Conservation (phyloP, 2,113 vertebrate species). For the Lampris incognitus region DNA sequence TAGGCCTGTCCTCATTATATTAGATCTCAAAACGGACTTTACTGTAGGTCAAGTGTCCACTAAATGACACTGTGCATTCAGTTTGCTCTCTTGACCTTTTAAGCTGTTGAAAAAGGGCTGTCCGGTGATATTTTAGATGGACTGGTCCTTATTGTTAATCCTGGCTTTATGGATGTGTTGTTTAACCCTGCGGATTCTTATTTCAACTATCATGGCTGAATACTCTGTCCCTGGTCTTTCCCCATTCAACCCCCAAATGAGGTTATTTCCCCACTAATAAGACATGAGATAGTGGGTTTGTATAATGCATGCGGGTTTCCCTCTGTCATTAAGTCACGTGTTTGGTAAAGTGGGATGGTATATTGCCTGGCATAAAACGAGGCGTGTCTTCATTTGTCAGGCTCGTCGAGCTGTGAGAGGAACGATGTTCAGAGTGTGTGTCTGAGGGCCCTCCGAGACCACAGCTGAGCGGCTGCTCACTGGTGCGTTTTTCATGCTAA, state of each 20-base stretch:
- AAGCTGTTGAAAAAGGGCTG: conserved; percentile 49
- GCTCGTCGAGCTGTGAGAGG: conserved; percentile 68
- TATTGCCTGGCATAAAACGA: conserved; percentile 69
- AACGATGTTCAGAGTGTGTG: conserved; percentile 73
- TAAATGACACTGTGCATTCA: conserved; percentile 52
- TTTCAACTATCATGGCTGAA: conserved; percentile 27
- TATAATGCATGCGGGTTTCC: conserved; percentile 49
- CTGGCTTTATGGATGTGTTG: not conserved
- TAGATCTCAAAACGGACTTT: conserved; percentile 57
- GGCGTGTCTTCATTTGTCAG: conserved; percentile 79
- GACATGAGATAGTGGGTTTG: conserved; percentile 58
- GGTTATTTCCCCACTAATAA: conserved; percentile 64
- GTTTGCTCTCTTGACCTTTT: conserved; percentile 48
- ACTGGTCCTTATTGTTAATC: conserved; percentile 30
- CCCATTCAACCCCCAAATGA: conserved; percentile 52
- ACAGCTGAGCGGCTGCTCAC: conserved; percentile 82
- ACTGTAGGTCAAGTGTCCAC: conserved; percentile 54
- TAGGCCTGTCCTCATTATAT: conserved; percentile 65
- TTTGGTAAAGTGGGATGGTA: conserved; percentile 75
- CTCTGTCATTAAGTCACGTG: conserved; percentile 70
- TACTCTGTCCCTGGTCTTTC: conserved; percentile 17
- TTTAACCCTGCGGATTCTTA: conserved; percentile 25
- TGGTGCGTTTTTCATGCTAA: conserved; percentile 85
- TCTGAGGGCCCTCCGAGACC: conserved; percentile 81
- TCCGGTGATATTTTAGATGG: conserved; percentile 34